Evolutionary conservation across 1,140 invertebrate genomes (phyloP).

Genomic region (Caenorhabditis brenneri): DNA sequence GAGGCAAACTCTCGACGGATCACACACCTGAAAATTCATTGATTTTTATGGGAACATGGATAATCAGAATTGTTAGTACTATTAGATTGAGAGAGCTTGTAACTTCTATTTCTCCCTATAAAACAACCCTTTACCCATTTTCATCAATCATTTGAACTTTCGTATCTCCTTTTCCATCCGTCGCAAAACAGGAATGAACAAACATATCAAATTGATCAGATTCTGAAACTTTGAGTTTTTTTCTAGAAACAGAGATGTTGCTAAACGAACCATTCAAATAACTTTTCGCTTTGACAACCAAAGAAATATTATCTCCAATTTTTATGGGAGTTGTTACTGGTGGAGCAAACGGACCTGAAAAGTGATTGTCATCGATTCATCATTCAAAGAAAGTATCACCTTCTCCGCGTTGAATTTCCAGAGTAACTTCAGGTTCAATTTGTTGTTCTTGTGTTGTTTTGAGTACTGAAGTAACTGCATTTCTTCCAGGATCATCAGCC

Average conservation of each 20-base stretch:
- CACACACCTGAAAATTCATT: constrained; percentile 58
- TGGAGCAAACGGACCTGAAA: constrained; percentile 49
- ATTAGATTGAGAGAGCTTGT: too few relatives aligned
- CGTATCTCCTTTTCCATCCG: constrained; percentile 62
- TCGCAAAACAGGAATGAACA: constrained; percentile 66
- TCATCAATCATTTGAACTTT: constrained; percentile 62
- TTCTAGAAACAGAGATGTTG: constrained; percentile 7
- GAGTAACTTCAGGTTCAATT: constrained; percentile 47
- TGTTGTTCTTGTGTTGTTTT: constrained; percentile 27
- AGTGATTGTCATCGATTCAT: constrained; percentile 29
- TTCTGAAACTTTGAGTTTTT: constrained; percentile 47
- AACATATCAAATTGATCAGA: constrained; percentile 66
- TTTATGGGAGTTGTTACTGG: constrained; percentile 60
- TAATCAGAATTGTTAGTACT: not conserved
- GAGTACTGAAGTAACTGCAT: constrained; percentile 1
- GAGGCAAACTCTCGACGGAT: constrained; percentile 58
- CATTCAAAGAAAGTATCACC: constrained; percentile 27
- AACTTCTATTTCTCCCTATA: not conserved
- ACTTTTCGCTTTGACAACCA: constrained; percentile 61
- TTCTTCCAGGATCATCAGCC: not conserved
- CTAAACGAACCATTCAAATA: constrained; percentile 59
- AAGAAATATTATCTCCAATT: constrained; percentile 64
- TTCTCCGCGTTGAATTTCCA: constrained; percentile 57
- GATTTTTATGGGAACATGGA: not conserved
- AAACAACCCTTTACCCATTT: constrained; percentile 51